Evolutionary conservation across 1,140 invertebrate species (phyloP).

Genomic region (Lutraria rhynchaena): DNA sequence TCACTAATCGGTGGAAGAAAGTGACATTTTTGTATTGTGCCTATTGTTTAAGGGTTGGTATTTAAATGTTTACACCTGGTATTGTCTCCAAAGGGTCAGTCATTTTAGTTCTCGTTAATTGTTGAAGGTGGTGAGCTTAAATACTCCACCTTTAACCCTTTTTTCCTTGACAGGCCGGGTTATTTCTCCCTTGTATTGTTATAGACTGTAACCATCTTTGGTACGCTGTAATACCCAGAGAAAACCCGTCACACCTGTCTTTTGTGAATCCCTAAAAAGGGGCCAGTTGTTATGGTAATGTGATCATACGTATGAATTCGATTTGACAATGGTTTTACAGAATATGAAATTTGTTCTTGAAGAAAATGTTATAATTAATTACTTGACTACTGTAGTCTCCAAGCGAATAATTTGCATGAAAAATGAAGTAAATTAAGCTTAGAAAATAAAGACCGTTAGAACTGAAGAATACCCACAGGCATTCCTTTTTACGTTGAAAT

Average conservation of each 20-base stretch:
- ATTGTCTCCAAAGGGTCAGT: neutral
- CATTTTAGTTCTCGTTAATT: constrained; percentile 37
- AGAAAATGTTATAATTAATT: constrained; percentile 43
- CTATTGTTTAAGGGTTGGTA: too few species aligned
- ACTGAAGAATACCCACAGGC: too few species aligned
- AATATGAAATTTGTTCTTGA: constrained; percentile 1
- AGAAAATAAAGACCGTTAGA: too few species aligned
- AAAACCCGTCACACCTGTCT: constrained; percentile 29
- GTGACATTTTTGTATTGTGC: too few species aligned
- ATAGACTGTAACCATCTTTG: neutral
- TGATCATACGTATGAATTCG: constrained; percentile 3
- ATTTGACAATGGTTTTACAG: constrained; percentile 18
- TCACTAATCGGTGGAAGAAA: too few species aligned
- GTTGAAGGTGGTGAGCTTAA: constrained; percentile 1
- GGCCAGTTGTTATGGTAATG: constrained; percentile 28
- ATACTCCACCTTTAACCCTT: neutral
- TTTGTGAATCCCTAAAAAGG: constrained; percentile 2
- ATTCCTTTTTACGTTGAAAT: neutral
- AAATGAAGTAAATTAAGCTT: constrained; percentile 6
- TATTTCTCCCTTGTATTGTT: neutral
- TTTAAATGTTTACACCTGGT: too few species aligned
- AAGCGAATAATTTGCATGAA: constrained; percentile 20
- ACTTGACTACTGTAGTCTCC: neutral
- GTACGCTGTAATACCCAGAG: constrained; percentile 11
- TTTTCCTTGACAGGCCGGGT: neutral